Conservation (phyloP, 2,113 vertebrate species). For the Cynoglossus semilaevis region DNA sequence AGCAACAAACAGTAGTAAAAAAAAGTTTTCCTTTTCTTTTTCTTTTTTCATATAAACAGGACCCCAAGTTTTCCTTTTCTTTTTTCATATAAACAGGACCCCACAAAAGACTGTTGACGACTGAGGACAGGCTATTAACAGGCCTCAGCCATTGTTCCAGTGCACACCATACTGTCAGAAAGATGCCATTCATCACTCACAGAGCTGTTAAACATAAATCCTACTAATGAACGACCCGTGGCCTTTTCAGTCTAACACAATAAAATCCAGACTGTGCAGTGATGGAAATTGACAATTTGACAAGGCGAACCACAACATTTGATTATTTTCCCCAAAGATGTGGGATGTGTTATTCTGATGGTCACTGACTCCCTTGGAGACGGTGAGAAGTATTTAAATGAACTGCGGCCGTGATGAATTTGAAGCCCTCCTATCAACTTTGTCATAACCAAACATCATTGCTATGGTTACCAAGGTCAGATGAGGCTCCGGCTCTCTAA, state of each 20-base stretch:
- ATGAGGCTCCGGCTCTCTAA: constrained; percentile 23
- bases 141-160: constrained; percentile 8
- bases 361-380: background rate
- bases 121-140: constrained; percentile 56
- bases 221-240: background rate
- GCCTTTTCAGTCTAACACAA: background rate
- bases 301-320: too few species aligned
- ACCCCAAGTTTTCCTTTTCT: too few species aligned
- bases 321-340: background rate
- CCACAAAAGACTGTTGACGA: constrained; percentile 35
- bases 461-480: constrained; percentile 56
- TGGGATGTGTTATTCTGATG: background rate
- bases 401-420: background rate
- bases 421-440: constrained; percentile 9
- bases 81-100: constrained; percentile 26
- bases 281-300: too few species aligned
- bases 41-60: constrained; percentile 23
- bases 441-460: constrained; percentile 34
- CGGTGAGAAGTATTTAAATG: background rate
- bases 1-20: constrained; percentile 16
- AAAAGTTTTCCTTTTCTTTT: too few species aligned
- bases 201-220: background rate
- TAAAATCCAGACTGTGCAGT: background rate
- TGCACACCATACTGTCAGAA: constrained; percentile 5
- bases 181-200: constrained; percentile 7